Conservation (phyloP, 92 coral and sea anemone genomes). For the Epizoanthus ramosus region DNA sequence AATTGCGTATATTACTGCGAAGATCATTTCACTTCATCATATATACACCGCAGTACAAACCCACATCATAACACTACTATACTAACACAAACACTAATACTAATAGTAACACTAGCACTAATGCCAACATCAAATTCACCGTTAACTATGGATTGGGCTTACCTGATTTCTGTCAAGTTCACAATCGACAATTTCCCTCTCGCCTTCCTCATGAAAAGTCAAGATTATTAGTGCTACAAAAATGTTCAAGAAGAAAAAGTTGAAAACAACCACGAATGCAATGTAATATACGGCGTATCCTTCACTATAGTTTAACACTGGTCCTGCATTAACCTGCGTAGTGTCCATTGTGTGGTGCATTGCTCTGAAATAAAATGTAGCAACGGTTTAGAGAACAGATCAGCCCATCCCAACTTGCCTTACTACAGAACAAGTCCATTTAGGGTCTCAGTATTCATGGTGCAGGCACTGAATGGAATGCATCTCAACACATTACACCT, state of each 20-base stretch:
- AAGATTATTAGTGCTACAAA: constrained; percentile 96
- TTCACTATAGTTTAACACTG: constrained; percentile 77
- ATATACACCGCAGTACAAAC: too few relatives aligned
- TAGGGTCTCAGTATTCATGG: too few relatives aligned
- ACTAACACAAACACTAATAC: too few relatives aligned
- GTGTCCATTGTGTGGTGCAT: constrained; percentile 96
- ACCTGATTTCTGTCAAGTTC: constrained; percentile 98
- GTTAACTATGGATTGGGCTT: neutral
- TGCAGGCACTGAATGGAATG: too few relatives aligned
- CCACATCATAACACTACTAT: too few relatives aligned
- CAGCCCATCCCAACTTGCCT: too few relatives aligned
- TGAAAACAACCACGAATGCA: constrained; percentile 94
- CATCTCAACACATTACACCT: too few relatives aligned
- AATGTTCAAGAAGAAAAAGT: constrained; percentile 96
- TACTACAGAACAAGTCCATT: too few relatives aligned
- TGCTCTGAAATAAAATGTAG: constrained; percentile 54
- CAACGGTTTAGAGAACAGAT: neutral
- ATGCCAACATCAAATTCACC: neutral
- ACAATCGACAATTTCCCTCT: constrained; percentile 89
- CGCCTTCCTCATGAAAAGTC: constrained; percentile 98
- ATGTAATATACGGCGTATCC: constrained; percentile 89
- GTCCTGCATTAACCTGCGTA: constrained; percentile 67
- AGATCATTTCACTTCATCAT: too few relatives aligned
- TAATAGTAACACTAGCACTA: too few relatives aligned
- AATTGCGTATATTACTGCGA: too few relatives aligned